Evolutionary conservation across 2,113 vertebrate species (phyloP).

Genomic region (Thomomys bottae): DNA sequence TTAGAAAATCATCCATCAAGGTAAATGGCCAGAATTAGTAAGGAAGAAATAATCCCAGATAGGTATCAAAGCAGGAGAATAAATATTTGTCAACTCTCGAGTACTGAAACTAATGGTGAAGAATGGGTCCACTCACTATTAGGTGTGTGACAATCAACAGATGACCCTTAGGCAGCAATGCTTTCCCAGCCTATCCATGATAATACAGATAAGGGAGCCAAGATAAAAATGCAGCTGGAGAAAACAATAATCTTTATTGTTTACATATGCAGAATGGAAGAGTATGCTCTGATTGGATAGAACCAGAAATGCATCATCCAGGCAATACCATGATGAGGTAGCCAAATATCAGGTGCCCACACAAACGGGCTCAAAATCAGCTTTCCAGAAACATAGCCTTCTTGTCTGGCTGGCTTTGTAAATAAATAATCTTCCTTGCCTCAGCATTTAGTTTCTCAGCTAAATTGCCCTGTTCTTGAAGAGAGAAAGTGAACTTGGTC

Average conservation of each 20-base stretch:
- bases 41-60: background rate
- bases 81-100: slow-evolving; percentile 14
- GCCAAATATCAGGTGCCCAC: no score
- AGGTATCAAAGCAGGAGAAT: background rate
- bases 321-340: background rate
- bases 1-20: slow-evolving; percentile 16
- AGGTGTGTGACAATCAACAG: background rate
- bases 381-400: background rate
- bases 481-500: background rate
- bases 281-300: background rate
- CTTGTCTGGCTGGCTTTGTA: background rate
- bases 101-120: background rate
- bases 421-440: background rate
- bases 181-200: no score
- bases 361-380: background rate
- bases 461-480: background rate
- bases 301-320: background rate
- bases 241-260: background rate
- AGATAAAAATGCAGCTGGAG: background rate
- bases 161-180: no score
- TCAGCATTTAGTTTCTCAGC: background rate
- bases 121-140: background rate
- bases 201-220: background rate
- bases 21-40: background rate
- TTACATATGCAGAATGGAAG: background rate